phyloP scores from a whole-genome alignment of 1,140 invertebrate genomes.

The Chelonus insularis region DNA sequence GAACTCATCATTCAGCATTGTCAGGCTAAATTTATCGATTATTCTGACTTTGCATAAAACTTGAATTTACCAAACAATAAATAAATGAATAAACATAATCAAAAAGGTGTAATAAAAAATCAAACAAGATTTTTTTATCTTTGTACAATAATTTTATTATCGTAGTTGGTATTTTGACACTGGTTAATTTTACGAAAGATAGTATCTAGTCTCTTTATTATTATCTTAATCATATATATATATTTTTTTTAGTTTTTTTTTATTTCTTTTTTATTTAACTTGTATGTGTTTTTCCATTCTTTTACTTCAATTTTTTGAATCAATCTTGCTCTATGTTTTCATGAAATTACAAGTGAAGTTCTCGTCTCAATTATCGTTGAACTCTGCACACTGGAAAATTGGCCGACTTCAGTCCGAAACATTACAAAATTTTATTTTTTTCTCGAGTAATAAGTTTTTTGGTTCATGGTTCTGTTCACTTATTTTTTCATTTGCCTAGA shows the following conservation, averaged over 20 bases:
- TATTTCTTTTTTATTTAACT: conserved; percentile 32
- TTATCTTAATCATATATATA: conserved; percentile 33
- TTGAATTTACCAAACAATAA: neutral
- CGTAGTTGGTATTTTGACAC: conserved; percentile 57
- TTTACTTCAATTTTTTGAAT: conserved; percentile 26
- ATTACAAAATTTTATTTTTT: conserved; percentile 34
- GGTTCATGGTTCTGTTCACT: conserved; percentile 15
- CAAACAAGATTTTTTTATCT: conserved; percentile 40
- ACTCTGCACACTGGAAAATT: conserved; percentile 3
- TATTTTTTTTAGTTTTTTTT: conserved; percentile 32
- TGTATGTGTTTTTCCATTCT: too few species aligned
- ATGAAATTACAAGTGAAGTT: conserved; percentile 9
- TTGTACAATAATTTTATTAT: conserved; percentile 56
- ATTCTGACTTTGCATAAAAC: conserved; percentile 36
- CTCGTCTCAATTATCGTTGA: conserved; percentile 18
- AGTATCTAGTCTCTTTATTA: conserved; percentile 53
- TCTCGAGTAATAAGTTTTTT: conserved; percentile 22
- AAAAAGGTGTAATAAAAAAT: conserved; percentile 9
- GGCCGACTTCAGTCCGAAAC: conserved; percentile 33
- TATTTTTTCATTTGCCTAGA: conserved; percentile 8
- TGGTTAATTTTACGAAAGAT: conserved; percentile 59
- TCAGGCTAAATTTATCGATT: conserved; percentile 33
- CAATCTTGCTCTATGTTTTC: conserved; percentile 6
- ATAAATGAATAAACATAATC: neutral
- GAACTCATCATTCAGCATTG: conserved; percentile 16